These are phyloP conservation scores for Podargus strigoides DNA, from an alignment of 2,797 vertebrate species.

Conservation along the genomic window DNA sequence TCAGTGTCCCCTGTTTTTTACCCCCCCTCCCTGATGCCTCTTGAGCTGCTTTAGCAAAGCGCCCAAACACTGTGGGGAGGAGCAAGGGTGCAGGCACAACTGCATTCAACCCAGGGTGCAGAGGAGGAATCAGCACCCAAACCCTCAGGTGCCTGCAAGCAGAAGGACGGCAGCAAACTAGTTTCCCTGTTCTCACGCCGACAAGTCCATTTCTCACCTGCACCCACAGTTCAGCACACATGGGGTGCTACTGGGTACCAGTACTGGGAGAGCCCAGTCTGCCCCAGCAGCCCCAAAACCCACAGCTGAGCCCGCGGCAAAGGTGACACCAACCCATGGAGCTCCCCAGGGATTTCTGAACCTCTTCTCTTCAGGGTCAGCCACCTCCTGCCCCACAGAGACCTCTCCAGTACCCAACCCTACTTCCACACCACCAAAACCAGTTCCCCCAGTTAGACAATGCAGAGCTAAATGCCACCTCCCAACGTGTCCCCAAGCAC, in stretches of 20 bases:
- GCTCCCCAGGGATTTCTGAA: background rate
- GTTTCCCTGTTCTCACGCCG: accelerated
- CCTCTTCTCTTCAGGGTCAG: background rate
- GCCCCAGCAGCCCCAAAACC: background rate
- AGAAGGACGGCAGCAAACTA: background rate
- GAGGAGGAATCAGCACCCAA: background rate
- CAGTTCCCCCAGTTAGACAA: background rate
- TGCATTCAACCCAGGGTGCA: background rate
- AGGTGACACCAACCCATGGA: background rate
- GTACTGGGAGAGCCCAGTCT: background rate
- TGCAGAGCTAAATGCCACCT: background rate
- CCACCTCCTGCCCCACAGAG: background rate
- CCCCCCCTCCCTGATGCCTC: accelerated
- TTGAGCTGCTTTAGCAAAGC: background rate
- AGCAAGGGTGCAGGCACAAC: background rate
- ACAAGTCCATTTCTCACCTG: background rate
- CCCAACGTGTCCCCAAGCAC: accelerated
- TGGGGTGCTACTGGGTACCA: background rate
- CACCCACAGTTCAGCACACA: accelerated
- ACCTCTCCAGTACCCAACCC: background rate
- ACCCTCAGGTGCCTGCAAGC: background rate
- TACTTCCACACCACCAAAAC: background rate
- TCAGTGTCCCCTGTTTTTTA: accelerated
- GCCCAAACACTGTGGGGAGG: accelerated
- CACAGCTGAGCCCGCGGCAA: background rate